A percentile compares a stretch with the other conserved stretches of the same genome.
phyloP scores from a whole-genome alignment of 1,140 invertebrate genomes.

The Holcopasites calliopsidis region DNA sequence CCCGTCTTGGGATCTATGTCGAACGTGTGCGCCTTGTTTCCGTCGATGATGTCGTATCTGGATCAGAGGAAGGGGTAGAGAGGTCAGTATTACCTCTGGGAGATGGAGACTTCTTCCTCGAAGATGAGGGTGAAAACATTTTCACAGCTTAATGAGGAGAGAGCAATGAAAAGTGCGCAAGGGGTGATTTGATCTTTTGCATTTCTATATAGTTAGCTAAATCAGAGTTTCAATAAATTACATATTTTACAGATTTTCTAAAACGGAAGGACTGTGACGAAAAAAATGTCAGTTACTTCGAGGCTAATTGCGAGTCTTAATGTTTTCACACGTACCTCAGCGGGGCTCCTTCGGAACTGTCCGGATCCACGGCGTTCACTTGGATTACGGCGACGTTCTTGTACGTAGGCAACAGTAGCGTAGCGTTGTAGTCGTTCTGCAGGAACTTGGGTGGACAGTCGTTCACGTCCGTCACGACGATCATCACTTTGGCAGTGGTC shows the following conservation, averaged over 20 bases:
- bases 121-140: too few relatives aligned
- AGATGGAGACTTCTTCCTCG: too few relatives aligned
- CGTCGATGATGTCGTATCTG: constrained; percentile 89
- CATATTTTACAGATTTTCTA: not conserved
- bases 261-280: too few relatives aligned
- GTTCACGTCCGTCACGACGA: constrained; percentile 92
- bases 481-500: constrained; percentile 85
- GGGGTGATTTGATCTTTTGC: too few relatives aligned
- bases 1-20: constrained; percentile 87
- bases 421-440: constrained; percentile 86
- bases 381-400: constrained; percentile 85
- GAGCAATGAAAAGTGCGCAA: too few relatives aligned
- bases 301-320: too few relatives aligned
- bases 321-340: constrained; percentile 77
- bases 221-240: too few relatives aligned
- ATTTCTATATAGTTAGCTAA: too few relatives aligned
- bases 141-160: too few relatives aligned
- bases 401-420: constrained; percentile 90
- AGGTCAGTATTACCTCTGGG: not conserved
- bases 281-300: too few relatives aligned
- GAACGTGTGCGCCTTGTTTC: constrained; percentile 90
- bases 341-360: constrained; percentile 82
- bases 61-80: not conserved
- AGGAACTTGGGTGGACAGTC: constrained; percentile 91
- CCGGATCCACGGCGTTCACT: constrained; percentile 87